A percentile compares a stretch with the other conserved stretches of the same genome.
These are phyloP conservation scores for Shargacucullia verbasci DNA, from an alignment of 2,888 invertebrate species.

Conservation along the genomic window DNA sequence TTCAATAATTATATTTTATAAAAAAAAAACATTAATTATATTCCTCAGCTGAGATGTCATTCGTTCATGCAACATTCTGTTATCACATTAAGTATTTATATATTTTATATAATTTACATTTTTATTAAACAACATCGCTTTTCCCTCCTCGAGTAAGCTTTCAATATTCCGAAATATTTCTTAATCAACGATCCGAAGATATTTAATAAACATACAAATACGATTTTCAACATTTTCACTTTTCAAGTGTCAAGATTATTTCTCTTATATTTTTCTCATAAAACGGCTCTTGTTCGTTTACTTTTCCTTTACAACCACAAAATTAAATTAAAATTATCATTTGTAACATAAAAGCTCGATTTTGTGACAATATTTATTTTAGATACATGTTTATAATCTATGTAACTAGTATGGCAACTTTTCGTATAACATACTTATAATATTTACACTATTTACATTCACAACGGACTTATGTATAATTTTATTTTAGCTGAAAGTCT, in stretches of 20 bases:
- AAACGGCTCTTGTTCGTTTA: constrained; percentile 16
- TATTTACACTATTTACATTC: constrained; percentile 64
- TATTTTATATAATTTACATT: constrained; percentile 64
- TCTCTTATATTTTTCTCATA: constrained; percentile 24
- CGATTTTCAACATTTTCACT: constrained; percentile 49
- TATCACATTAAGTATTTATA: constrained; percentile 64
- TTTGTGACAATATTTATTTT: constrained; percentile 63
- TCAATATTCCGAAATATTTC: constrained; percentile 48
- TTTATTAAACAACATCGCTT: constrained; percentile 68
- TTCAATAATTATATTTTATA: too few relatives aligned
- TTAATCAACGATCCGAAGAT: constrained; percentile 51
- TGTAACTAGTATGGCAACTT: constrained; percentile 75
- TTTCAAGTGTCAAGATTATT: constrained; percentile 54
- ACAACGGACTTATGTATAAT: constrained; percentile 51
- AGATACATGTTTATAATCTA: constrained; percentile 57
- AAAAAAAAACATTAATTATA: background rate
- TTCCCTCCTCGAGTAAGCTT: constrained; percentile 44
- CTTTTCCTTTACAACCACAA: constrained; percentile 37
- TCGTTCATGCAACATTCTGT: constrained; percentile 37
- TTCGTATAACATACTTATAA: constrained; percentile 69
- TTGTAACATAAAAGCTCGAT: constrained; percentile 72
- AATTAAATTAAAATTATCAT: constrained; percentile 48
- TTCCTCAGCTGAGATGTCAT: constrained; percentile 36
- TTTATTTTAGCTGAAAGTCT: constrained; percentile 48
- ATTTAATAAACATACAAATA: constrained; percentile 48